Base-by-base conservation (phyloP, 2,113 vertebrate species). In the Sebastes schlegelii region DNA sequence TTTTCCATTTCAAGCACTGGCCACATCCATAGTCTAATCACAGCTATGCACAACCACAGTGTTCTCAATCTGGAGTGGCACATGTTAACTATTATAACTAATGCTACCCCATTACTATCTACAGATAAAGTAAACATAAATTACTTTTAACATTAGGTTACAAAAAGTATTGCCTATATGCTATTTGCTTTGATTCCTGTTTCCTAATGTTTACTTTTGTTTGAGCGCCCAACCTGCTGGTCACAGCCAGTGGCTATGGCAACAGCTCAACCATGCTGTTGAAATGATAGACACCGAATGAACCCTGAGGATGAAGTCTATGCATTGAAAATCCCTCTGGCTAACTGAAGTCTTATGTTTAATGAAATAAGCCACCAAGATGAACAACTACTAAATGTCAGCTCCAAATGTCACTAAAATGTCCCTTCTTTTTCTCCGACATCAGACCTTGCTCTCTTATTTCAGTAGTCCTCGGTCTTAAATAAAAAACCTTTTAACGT, bases 321-420 rank as follows among this genome's bases (percentile, higher is more conserved):
- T 49, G 34, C 34, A 12, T 55, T 64, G 1, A 64, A 65, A 63
- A 16, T 51, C 8, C 52, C 62, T 6, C 21, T 34, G 10, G 5
- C 4, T 7, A 4, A 45, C 34, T 45, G 45, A 65, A 70, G 14
- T 46, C 43, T 16, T 11, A 46, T 80, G 17, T 72, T 64, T 80
- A 68, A 78, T 77, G 19, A 71, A 74, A 68, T 12, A 58, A 46
- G 57, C 9, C 51, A 58, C 13, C 11, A 34, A 54, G 68, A 74
- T 26, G 68, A 78, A 68, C 8, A 63, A 58, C 10, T 65, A 55
- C 42, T 57, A 87, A 86, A 91, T 81, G 82, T 83, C 85, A 85
- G 64, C 64, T 58, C 19, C 23, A 86, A 89, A 85, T 81, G 66
- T 73, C 82, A 87, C 13, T 34, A 13, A 73, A 83, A 77, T 67